Base-by-base conservation (phyloP, 2,888 invertebrate species). In the Xestia sexstrigata region DNA sequence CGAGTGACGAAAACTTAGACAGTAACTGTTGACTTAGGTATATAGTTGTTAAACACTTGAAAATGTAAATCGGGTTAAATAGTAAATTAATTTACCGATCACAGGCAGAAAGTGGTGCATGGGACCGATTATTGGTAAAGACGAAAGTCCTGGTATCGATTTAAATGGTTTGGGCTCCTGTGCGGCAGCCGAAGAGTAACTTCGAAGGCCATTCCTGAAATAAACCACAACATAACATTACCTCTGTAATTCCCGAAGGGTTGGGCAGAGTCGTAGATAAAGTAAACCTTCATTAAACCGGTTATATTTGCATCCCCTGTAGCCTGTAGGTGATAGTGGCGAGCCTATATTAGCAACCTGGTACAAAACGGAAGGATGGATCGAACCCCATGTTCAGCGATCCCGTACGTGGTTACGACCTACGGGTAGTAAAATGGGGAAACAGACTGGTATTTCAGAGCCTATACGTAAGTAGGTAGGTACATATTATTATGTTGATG, bases 111-210 rank as follows among this genome's bases (percentile, higher is more conserved):
- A 95, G 79, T 95, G 94, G 81, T 94, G 93, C 26, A 95, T 35
- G 35, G 94, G 87, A 4, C 96, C 96, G n/a, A 96, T 88, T 23
- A 95, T 49, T 1, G 96, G 96, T 70, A 95, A 86, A 20, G 92
- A 88, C n/a, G 92, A 91, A 49, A 95, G 88, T 0, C 96, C 96
- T 2, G 96, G 96, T 77, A 96, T 93, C 6, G 92, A 91, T 23
- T 93, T 86, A 68, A 91, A 94, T 20, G 94, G 91, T 82, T 94
- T 95, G 13, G 89, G 86, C 60, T 85, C 82, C 26, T 88, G 52
- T n/a, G 71, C 11, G 1, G 89, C 78, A 4, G 75, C 11, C 2
- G 89, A 79, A 4, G 88, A 86, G 73, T 89, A 84, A 58, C 70
- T 79, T 55, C 90, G 87, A 49, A 69, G 55, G 23, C 72, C 74